A percentile compares a stretch with the other conserved stretches of the same genome.
Evolutionary conservation across 2,797 vertebrate species (phyloP).

Genomic region (Phoeniculus purpureus): DNA sequence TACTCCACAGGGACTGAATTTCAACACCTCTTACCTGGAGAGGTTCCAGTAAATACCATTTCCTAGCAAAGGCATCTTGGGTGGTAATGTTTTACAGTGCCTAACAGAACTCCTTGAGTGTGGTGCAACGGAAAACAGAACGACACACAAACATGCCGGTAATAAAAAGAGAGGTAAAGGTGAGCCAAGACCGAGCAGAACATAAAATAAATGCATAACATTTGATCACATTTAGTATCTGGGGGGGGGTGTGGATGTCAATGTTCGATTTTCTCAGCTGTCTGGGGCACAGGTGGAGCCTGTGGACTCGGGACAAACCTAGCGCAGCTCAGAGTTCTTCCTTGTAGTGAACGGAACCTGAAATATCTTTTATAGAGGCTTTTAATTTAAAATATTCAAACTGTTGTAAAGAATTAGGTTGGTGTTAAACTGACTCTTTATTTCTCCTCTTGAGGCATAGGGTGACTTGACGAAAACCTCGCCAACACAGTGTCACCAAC

Average conservation of each 20-base stretch:
- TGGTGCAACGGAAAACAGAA: constrained; percentile 51
- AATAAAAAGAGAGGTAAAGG: constrained; percentile 66
- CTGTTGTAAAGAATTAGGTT: background rate
- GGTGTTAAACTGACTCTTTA: background rate
- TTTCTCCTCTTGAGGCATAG: background rate
- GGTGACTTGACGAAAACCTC: background rate
- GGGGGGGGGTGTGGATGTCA: background rate
- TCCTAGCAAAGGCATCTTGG: constrained; percentile 94
- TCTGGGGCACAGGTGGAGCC: background rate
- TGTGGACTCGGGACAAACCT: background rate
- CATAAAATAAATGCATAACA: background rate
- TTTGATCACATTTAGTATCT: background rate
- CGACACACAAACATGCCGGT: constrained; percentile 61
- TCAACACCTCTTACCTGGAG: constrained; percentile 87
- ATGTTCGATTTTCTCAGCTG: background rate
- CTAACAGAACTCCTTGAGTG: constrained; percentile 87
- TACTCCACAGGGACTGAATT: constrained; percentile 41
- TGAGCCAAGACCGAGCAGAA: constrained; percentile 39
- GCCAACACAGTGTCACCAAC: background rate
- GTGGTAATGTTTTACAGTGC: constrained; percentile 89
- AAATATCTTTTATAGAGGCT: background rate
- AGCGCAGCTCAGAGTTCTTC: background rate
- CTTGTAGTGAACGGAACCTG: background rate
- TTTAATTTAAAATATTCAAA: background rate
- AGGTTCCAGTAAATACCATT: constrained; percentile 91